Evolutionary conservation across 2,888 invertebrate species (phyloP).

Genomic region (Gasteruption jaculator): DNA sequence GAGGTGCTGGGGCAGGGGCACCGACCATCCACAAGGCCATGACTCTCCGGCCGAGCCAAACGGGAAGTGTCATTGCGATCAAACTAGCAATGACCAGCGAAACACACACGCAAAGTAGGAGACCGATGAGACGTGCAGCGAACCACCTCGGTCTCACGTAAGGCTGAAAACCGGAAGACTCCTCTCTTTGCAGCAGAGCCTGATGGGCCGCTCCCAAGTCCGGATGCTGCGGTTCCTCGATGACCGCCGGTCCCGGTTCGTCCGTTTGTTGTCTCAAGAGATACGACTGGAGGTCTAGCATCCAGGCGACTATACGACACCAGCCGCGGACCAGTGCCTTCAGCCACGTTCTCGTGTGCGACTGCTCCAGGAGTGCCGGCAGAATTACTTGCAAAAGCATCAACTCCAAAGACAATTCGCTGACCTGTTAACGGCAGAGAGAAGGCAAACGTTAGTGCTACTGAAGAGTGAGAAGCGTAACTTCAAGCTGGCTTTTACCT

Average conservation of each 20-base stretch:
- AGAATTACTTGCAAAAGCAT: slow-evolving; percentile 89
- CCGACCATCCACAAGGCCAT: slow-evolving; percentile 83
- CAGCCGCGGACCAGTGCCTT: slow-evolving; percentile 84
- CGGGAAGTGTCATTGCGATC: slow-evolving; percentile 82
- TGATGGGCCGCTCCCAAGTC: slow-evolving; percentile 79
- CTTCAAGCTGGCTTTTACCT: slow-evolving; percentile 53
- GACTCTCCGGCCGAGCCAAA: slow-evolving; percentile 82
- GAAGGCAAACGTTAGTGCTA: slow-evolving; percentile 2
- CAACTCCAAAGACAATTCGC: slow-evolving; percentile 90
- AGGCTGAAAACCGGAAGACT: slow-evolving; percentile 81
- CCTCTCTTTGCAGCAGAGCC: slow-evolving; percentile 77
- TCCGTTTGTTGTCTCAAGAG: slow-evolving; percentile 69
- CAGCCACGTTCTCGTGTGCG: slow-evolving; percentile 91
- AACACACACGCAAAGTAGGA: slow-evolving; percentile 75
- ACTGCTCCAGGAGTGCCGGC: slow-evolving; percentile 93
- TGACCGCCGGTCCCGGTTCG: slow-evolving; percentile 39
- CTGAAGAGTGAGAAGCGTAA: too few species aligned
- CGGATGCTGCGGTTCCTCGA: slow-evolving; percentile 43
- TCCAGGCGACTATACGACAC: slow-evolving; percentile 81
- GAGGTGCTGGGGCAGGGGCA: slow-evolving; percentile 47
- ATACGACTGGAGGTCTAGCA: slow-evolving; percentile 85
- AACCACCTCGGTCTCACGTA: slow-evolving; percentile 85
- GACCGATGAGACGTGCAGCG: slow-evolving; percentile 61
- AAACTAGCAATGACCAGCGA: slow-evolving; percentile 83
- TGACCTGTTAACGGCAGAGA: slow-evolving; percentile 57